Percentiles rank a stretch among this genome's conserved stretches.
These are phyloP conservation scores for Danio albolineatus DNA, from an alignment of 2,797 vertebrate genomes.

Conservation along the genomic window DNA sequence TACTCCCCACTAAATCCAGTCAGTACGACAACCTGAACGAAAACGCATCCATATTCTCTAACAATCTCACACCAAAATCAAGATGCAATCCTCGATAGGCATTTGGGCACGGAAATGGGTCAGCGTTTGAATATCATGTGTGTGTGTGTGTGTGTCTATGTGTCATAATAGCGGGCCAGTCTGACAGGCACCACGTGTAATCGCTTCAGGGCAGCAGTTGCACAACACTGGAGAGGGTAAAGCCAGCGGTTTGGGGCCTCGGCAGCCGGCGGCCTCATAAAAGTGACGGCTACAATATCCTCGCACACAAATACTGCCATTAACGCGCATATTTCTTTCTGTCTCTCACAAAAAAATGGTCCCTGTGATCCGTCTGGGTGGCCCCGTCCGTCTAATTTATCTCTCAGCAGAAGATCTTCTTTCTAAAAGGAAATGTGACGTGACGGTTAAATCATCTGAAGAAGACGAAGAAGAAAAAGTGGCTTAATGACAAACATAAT, in stretches of 20 bases:
- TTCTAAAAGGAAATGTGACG: slow-evolving; percentile 7
- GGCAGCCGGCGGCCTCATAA: slow-evolving; percentile 75
- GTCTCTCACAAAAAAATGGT: slow-evolving; percentile 10
- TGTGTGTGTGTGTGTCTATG: slow-evolving; percentile 60
- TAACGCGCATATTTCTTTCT: slow-evolving; percentile 45
- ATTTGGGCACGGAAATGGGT: slow-evolving; percentile 41
- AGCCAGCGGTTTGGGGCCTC: slow-evolving; percentile 85
- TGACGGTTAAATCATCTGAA: slow-evolving; percentile 9
- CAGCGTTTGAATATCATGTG: slow-evolving; percentile 30
- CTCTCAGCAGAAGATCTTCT: slow-evolving; percentile 13
- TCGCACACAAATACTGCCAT: slow-evolving; percentile 57
- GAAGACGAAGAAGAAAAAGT: neutral
- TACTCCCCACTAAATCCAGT: slow-evolving; percentile 52
- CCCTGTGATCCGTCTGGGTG: slow-evolving; percentile 29
- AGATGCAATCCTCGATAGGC: slow-evolving; percentile 40
- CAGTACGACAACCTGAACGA: slow-evolving; percentile 35
- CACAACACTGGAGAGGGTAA: slow-evolving; percentile 86
- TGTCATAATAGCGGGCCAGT: slow-evolving; percentile 82
- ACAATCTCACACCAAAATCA: slow-evolving; percentile 4
- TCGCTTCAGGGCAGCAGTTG: slow-evolving; percentile 83
- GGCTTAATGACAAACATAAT: neutral
- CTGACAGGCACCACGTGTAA: slow-evolving; percentile 87
- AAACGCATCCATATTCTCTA: neutral
- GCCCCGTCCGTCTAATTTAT: slow-evolving; percentile 34
- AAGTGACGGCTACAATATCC: slow-evolving; percentile 71